A percentile compares a stretch with the other conserved stretches of the same genome.
Evolutionary conservation across 1,140 invertebrate species (phyloP).

Genomic region (Acyrthosiphon pisum): DNA sequence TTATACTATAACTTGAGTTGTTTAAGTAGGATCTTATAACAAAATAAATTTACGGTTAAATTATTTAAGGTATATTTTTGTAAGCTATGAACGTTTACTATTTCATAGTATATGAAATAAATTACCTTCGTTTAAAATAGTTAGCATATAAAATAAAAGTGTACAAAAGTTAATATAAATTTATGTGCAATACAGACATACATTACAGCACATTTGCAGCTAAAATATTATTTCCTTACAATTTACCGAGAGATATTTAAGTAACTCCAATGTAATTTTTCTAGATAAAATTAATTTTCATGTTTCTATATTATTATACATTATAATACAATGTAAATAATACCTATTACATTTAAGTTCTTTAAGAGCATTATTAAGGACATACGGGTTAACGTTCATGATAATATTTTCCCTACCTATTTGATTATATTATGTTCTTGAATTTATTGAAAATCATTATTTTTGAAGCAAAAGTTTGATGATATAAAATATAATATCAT

Average conservation of each 20-base stretch:
- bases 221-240: no score
- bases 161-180: neutral
- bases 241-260: no score
- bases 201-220: no score
- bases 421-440: neutral
- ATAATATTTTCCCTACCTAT: neutral
- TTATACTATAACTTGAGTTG: no score
- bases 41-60: neutral
- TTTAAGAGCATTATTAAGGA: neutral
- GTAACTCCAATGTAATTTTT: no score
- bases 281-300: no score
- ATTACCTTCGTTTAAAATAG: neutral
- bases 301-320: no score
- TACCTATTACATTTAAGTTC: neutral
- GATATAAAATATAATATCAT: neutral
- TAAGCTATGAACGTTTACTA: no score
- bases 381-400: neutral
- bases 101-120: neutral
- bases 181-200: no score
- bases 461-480: neutral
- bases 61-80: no score
- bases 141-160: neutral
- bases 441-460: neutral
- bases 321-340: no score
- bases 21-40: neutral